Evolutionary conservation across 2,888 invertebrate genomes (phyloP), one percentile per base, ranked within the genome.

Genomic region (Diarsia dahlii): DNA sequence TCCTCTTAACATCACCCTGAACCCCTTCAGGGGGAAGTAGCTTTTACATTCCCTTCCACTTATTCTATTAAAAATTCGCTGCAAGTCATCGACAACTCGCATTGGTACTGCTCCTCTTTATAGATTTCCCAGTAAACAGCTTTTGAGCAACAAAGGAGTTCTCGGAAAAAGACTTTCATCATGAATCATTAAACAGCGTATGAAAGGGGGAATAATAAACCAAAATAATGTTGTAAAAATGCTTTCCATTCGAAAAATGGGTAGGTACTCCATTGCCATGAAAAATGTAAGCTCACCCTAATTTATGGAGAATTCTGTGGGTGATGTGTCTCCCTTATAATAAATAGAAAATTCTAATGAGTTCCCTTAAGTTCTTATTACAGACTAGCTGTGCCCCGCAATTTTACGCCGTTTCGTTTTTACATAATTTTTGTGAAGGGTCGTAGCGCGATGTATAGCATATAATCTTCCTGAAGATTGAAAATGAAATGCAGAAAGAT

Each of bases 1-100:
- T 84, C 84, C 64, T 74, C 81, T 71, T 71, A 81, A 54, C 62
- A 56, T 63, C 54, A 54, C 69, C 64, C 70, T 46, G 28, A 46
- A 46, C 20, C 18, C 18, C 58, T 58, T 58, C 9, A 60, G 10
- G 60, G 60, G 9, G 58, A 56, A 56, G 23, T 9, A 18, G 18
- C 60, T 60, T 10, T 18, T 69, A 74, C 73, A 74, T 81, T 67
- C 45, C 28, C 48, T 48, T 62, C 34, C 72, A 72, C 63, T 73
- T 76, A 60, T 64, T 13, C 50, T 52, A 50, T 69, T 54, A 63
- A 70, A 72, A 80, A 75, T 66, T 71, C 18, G 63, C 34, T 84
- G 63, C 74, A 56, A 70, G 58, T 71, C 74, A 74, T 64, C 50
- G 58, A 79, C 63, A 60, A 62, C 68, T 60, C 46, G 28, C 62